Conservation (phyloP, 2,888 invertebrate species). For the Tiphia femorata region DNA sequence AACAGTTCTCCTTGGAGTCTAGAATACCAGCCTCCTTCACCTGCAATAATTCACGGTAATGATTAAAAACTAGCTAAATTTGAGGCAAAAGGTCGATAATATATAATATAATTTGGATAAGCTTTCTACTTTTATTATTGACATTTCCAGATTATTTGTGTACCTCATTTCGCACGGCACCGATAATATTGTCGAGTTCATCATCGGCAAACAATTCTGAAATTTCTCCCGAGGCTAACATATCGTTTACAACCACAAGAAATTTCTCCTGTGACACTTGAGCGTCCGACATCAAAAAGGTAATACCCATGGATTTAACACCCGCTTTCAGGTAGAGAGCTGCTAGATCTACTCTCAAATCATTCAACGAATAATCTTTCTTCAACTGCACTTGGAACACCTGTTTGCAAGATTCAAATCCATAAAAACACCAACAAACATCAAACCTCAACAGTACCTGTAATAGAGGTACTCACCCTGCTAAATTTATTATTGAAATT, state of each 20-base stretch:
- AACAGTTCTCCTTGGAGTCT: constrained; percentile 93
- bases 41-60: no score
- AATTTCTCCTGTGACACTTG: constrained; percentile 93
- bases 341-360: constrained; percentile 82
- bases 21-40: constrained; percentile 85
- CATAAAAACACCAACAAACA: no score
- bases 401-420: no score
- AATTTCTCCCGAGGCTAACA: constrained; percentile 94
- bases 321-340: constrained; percentile 89
- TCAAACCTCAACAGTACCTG: no score
- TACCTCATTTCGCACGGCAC: constrained; percentile 81
- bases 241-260: constrained; percentile 91
- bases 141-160: background rate
- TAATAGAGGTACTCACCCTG: background rate
- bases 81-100: background rate
- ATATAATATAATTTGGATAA: background rate
- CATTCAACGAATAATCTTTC: constrained; percentile 87
- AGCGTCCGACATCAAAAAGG: constrained; percentile 94
- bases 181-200: constrained; percentile 88
- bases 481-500: background rate
- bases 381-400: constrained; percentile 94
- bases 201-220: constrained; percentile 92
- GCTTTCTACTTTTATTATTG: no score
- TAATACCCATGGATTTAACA: constrained; percentile 84
- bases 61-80: no score